Evolutionary conservation across 2,797 vertebrate genomes (phyloP).

Genomic region (Atherinosoma microstoma): DNA sequence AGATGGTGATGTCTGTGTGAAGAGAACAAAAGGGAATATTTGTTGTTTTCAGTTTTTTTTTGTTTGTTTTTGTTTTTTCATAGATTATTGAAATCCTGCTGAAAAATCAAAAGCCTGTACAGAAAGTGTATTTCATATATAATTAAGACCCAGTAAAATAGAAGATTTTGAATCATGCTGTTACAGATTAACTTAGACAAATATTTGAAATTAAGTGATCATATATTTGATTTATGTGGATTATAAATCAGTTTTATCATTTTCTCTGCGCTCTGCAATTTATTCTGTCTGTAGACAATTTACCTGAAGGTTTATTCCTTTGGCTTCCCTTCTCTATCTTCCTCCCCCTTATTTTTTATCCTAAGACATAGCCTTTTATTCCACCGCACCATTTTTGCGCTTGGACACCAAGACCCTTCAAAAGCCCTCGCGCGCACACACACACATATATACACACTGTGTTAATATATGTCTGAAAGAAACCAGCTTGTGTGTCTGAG

Average conservation of each 20-base stretch:
- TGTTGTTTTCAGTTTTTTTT: neutral
- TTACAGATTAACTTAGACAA: constrained; percentile 5
- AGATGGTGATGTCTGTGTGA: constrained; percentile 68
- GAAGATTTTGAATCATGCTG: constrained; percentile 29
- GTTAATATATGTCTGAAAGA: constrained; percentile 29
- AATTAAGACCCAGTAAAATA: neutral
- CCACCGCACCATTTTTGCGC: constrained; percentile 14
- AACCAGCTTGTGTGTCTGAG: constrained; percentile 39
- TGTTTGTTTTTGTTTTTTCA: neutral
- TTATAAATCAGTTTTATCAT: constrained; percentile 37
- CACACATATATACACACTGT: constrained; percentile 2
- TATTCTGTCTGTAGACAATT: neutral
- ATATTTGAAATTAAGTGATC: constrained; percentile 20
- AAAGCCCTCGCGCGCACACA: neutral
- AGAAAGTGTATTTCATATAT: constrained; percentile 12
- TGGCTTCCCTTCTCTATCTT: neutral
- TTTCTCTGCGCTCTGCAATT: constrained; percentile 19
- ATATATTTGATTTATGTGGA: constrained; percentile 38
- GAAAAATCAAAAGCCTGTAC: constrained; percentile 1
- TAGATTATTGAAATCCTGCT: constrained; percentile 16
- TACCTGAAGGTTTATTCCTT: constrained; percentile 16
- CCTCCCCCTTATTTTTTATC: constrained; percentile 24
- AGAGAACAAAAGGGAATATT: constrained; percentile 38
- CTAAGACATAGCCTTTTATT: constrained; percentile 19
- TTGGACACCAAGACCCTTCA: constrained; percentile 9